Evolutionary conservation across 2,113 vertebrate species (phyloP).

Genomic region (Neofelis nebulosa): DNA sequence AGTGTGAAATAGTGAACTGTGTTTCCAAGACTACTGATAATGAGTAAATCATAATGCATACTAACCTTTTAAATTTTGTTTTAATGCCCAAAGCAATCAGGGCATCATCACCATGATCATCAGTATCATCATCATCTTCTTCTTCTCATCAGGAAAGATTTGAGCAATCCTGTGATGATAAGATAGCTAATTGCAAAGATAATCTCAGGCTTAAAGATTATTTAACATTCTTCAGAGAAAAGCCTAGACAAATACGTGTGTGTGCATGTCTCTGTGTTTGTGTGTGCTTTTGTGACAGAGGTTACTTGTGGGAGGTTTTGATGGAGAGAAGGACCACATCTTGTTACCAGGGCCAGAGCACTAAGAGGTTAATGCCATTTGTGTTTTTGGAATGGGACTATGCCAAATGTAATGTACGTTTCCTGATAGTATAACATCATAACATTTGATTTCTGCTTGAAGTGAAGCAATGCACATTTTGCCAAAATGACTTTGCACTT

Average conservation of each 20-base stretch:
- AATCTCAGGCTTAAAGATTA: slow-evolving; percentile 29
- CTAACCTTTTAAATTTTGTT: slow-evolving; percentile 45
- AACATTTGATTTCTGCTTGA: slow-evolving; percentile 29
- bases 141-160: slow-evolving; percentile 54
- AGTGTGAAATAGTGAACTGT: background rate
- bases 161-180: slow-evolving; percentile 49
- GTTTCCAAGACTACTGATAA: slow-evolving; percentile 45
- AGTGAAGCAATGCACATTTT: slow-evolving; percentile 9
- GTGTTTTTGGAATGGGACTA: background rate
- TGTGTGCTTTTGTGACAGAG: background rate
- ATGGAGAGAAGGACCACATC: background rate
- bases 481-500: slow-evolving; percentile 40
- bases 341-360: background rate
- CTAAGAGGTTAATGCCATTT: background rate
- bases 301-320: background rate
- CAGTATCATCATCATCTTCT: slow-evolving; percentile 14
- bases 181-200: slow-evolving; percentile 50
- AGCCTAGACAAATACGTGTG: background rate
- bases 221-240: slow-evolving; percentile 21
- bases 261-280: background rate
- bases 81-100: slow-evolving; percentile 64
- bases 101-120: background rate
- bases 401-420: background rate
- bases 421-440: background rate
- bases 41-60: slow-evolving; percentile 48